Evolutionary conservation across 2,113 vertebrate genomes (phyloP).

Genomic region (Lepisosteus osseus): DNA sequence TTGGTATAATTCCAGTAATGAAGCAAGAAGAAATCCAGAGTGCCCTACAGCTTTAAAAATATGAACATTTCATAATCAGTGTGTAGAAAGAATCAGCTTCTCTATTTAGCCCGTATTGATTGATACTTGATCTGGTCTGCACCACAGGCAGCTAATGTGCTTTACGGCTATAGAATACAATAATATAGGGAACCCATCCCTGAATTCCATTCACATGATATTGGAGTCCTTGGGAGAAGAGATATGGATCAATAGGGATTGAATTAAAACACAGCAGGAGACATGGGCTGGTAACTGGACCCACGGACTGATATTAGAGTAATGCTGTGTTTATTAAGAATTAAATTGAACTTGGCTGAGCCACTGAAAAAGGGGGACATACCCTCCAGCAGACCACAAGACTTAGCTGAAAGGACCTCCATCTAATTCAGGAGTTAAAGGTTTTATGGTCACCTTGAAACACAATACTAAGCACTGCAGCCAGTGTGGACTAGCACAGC

Average conservation of each 20-base stretch:
- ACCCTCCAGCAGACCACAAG: conserved; percentile 5
- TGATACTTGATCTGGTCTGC: conserved; percentile 63
- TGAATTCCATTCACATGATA: conserved; percentile 65
- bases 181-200: conserved; percentile 55
- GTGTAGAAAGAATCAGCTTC: conserved; percentile 26
- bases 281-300: conserved; percentile 45
- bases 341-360: conserved; percentile 23
- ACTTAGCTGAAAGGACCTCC: conserved; percentile 4
- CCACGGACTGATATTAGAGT: conserved; percentile 38
- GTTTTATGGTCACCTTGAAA: too few species aligned
- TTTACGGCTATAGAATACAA: conserved; percentile 65
- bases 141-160: conserved; percentile 66
- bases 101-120: conserved; percentile 59
- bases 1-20: conserved; percentile 5
- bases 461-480: too few species aligned
- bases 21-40: conserved; percentile 16
- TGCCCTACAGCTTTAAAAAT: conserved; percentile 34
- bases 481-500: too few species aligned
- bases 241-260: conserved; percentile 65
- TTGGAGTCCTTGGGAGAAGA: conserved; percentile 65
- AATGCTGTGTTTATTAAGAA: conserved; percentile 35
- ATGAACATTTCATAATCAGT: conserved; percentile 40
- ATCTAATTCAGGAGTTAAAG: too few species aligned
- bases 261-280: conserved; percentile 67
- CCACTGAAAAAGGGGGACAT: conserved; percentile 25